These are phyloP conservation scores for Lepidothrix coronata DNA, from an alignment of 2,113 vertebrate genomes.

Conservation along the genomic window DNA sequence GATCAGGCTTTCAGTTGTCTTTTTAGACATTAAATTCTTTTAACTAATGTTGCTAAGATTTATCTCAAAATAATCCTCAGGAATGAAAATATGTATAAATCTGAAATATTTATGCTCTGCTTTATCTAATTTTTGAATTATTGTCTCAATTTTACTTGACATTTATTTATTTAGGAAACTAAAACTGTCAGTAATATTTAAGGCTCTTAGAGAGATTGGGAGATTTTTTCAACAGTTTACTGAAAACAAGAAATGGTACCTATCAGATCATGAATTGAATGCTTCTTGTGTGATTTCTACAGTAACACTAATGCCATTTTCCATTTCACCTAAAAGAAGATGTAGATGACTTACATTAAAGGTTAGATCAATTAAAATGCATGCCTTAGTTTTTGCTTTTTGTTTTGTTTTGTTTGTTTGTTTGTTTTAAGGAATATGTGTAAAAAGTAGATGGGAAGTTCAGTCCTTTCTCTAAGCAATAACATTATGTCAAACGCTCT, in stretches of 20 bases:
- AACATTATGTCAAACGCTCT: background rate
- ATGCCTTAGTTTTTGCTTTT: background rate
- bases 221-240: background rate
- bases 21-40: background rate
- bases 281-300: background rate
- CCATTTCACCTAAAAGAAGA: background rate
- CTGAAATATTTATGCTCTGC: background rate
- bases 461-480: background rate
- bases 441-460: background rate
- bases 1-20: background rate
- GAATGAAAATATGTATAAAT: background rate
- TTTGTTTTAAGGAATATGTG: background rate
- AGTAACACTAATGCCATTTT: background rate
- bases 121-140: background rate
- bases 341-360: background rate
- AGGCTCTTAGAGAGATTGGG: background rate
- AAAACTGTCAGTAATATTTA: background rate
- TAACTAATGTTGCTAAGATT: background rate
- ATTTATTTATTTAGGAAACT: background rate
- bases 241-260: background rate
- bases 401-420: background rate
- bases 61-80: background rate
- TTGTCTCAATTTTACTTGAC: background rate
- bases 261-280: background rate
- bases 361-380: background rate